Base-by-base conservation (phyloP, 2,888 invertebrate genomes). In the Folsomia manolachei region DNA sequence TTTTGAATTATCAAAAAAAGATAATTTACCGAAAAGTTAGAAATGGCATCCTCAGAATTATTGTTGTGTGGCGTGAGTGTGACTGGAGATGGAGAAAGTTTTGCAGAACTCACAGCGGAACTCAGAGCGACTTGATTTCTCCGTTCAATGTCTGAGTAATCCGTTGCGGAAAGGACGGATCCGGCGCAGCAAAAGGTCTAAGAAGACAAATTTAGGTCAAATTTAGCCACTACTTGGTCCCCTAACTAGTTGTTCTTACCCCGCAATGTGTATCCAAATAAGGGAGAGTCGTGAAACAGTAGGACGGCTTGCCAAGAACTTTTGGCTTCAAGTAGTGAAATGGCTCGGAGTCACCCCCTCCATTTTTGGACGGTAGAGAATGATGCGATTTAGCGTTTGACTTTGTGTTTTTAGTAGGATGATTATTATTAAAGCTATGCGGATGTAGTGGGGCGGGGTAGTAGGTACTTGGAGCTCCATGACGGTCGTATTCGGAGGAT, bases 131-230 rank as follows among this genome's bases (percentile, higher is more conserved):
- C 75, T 53, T 75, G 76, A 73, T 79, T 78, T 70, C 71, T 71
- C 63, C 77, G 73, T 69, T 80, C 79, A 24, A 77, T 74, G 67
- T 79, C 77, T 11, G 73, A 71, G 51, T 80, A 80, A 69, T 79
- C 78, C 24, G 75, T 60, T 18, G 75, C 69, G 14, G 70, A 77
- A 52, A 77, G 63, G 56, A 72, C 74, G 11, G 76, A 70, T 67
- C 78, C 79, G 24, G 77, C 71, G 39, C 80, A 80, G 67, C 80
- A 80, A 61, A 72, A 79, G 1, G 78, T 75, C 80, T 80, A 39
- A 73, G 70, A 27, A 25, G 27, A n/a, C n/a, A 25, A 51, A 27
- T 24, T 19, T 56, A 56, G 7, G n/a, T 67, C 1, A 26, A 39
- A 61, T 18, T 56, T 21, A 11, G 9, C 19, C 7, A 7, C 18